Evolutionary conservation across 2,888 invertebrate genomes (phyloP), one percentile per base, ranked within the genome.

Genomic region (Mimachlamys varia): DNA sequence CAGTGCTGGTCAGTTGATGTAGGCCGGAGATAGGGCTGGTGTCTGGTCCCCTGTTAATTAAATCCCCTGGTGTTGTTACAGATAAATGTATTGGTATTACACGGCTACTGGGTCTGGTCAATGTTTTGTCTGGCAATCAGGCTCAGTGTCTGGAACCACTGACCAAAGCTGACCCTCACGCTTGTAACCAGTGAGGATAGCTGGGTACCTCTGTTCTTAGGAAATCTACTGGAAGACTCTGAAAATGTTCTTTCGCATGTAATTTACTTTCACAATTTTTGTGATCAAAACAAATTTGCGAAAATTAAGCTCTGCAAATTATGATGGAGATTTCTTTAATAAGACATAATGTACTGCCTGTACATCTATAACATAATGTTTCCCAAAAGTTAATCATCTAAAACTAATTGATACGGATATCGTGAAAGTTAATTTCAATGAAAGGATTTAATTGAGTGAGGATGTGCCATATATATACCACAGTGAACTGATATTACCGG

Each of bases 71-170:
- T 76, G 76, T 76, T 76, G 33, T 76, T 76, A 76, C 76, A 76
- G 76, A 76, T 76, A 33, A n/a, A 76, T 76, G 76, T 76, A 33
- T 76, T 76, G 27, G 33, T 76, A 76, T 76, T 27, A 76, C 76
- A 33, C 44, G 7, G 44, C 44, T 44, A 44, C 44, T 33, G 76
- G 76, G 4, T 33, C 33, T 76, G 76, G 76, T 76, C 33, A 27
- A 33, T 76, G 76, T 76, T 76, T 76, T 76, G 76, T 76, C 76
- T 76, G 76, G 76, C 76, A 27, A 33, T 76, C 76, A 33, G 76
- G 33, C 76, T 27, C 27, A 27, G 13, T 76, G 76, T 76, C 76
- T 76, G 76, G 76, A 27, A 12, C 76, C 7, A 33, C 33, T 76
- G 27, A 76, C 62, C 44, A 44, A 5, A 22, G n/a, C 76, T 76